Evolutionary conservation across 2,888 invertebrate species (phyloP), one percentile per base, ranked within the genome.

Genomic region (Linyphia triangularis): DNA sequence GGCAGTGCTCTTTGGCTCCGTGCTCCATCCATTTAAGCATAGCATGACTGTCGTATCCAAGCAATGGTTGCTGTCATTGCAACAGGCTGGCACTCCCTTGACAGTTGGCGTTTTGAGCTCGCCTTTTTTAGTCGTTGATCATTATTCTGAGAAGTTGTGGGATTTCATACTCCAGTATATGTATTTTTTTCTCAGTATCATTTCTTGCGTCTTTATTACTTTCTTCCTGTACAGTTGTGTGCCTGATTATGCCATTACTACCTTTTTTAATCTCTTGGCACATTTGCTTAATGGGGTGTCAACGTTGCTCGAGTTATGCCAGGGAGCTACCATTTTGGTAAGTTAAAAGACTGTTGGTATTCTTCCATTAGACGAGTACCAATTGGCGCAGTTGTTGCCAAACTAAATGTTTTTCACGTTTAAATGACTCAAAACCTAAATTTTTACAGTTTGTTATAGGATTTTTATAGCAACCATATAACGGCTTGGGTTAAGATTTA

Each of bases 1-100:
- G 99, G 98, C 99, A 0, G 94, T 98, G 84, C 94, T 99, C 40
- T 97, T 98, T 91, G 99, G 99, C n/a, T 98, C 98, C 0, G 96
- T 98, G 57, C 94, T 99, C n/a, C 97, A 98, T 93, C 99, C 99
- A 0, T 96, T 98, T 92, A 99, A 99, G 93, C 95, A 96, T 89
- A 95, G 95, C 83, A 93, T 98, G 65, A 95, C 97, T 0, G 95
- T 95, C 88, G 94, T 95, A 89, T 94, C 97, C 26, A 95, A 96
- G 91, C 94, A 95, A 90, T 98, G 98, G 97, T 96, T 97, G 92
- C 69, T 82, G 19, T 85, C 90, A 30, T 59, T 92, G 16, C 90
- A 91, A 24, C 79, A 85, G 0, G 92, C 93, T 1, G 92, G 93
- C 9, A 93, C 93, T 1, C 94, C 94, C 1, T 92, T 94, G 59